phyloP scores from a whole-genome alignment of 2,113 vertebrate species.

The Bucco capensis region DNA sequence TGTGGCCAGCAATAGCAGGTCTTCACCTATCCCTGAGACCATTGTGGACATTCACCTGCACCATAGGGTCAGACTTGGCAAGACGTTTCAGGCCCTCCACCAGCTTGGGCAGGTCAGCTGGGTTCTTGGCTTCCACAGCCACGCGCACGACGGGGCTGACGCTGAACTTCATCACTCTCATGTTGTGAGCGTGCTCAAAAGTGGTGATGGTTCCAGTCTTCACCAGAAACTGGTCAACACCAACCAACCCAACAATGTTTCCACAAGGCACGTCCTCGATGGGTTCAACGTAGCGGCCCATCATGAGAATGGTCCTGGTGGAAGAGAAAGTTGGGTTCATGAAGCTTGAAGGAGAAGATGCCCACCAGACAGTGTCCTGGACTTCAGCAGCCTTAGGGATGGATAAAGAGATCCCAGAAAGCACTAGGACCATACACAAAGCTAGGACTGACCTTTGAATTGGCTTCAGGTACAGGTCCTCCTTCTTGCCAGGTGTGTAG shows the following conservation, averaged over 20 bases:
- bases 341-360: background rate
- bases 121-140: constrained; percentile 93
- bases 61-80: constrained; percentile 96
- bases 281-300: constrained; percentile 92
- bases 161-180: constrained; percentile 97
- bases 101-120: constrained; percentile 90
- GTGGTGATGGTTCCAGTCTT: constrained; percentile 97
- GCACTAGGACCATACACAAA: too few relatives aligned
- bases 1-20: background rate
- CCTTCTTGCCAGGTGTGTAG: constrained; percentile 93
- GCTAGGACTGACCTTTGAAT: constrained; percentile 87
- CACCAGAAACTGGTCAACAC: constrained; percentile 92
- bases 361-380: background rate
- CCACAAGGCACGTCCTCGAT: constrained; percentile 96
- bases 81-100: constrained; percentile 93
- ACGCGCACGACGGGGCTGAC: constrained; percentile 94
- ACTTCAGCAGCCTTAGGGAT: rapidly evolving
- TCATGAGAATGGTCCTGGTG: constrained; percentile 93
- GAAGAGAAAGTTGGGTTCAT: background rate
- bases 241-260: constrained; percentile 94
- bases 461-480: constrained; percentile 91
- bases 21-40: too few relatives aligned
- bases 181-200: constrained; percentile 91
- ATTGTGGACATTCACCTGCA: constrained; percentile 70
- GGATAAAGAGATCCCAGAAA: rapidly evolving